These are phyloP conservation scores for Entelurus aequoreus DNA, from an alignment of 2,113 vertebrate genomes.

Conservation along the genomic window DNA sequence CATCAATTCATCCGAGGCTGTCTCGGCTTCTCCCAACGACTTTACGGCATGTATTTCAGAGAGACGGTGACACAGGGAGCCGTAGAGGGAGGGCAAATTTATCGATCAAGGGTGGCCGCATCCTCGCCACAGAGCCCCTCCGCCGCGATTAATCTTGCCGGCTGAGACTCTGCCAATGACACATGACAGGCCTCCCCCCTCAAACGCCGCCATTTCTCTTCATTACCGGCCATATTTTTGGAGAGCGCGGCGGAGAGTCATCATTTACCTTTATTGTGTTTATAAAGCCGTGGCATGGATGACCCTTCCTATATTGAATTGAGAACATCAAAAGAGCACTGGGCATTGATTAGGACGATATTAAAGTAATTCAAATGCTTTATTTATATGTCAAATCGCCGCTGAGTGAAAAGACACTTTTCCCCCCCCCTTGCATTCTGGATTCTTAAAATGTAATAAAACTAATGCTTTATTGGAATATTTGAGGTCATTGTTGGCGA, in stretches of 20 bases:
- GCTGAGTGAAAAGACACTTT: constrained; percentile 71
- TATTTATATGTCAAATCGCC: constrained; percentile 93
- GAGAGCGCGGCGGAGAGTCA: constrained; percentile 72
- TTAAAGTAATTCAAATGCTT: constrained; percentile 94
- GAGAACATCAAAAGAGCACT: constrained; percentile 94
- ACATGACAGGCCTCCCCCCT: constrained; percentile 71
- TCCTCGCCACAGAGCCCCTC: constrained; percentile 67
- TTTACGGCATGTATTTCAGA: constrained; percentile 35
- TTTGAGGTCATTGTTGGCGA: constrained; percentile 34
- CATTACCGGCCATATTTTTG: constrained; percentile 73
- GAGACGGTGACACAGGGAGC: constrained; percentile 29
- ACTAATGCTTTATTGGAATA: constrained; percentile 38
- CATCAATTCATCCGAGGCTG: constrained; percentile 67
- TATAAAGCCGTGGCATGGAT: constrained; percentile 81
- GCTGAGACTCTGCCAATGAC: constrained; percentile 71
- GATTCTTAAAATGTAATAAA: constrained; percentile 1
- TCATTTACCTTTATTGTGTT: constrained; percentile 86
- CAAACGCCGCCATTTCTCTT: constrained; percentile 77
- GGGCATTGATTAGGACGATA: constrained; percentile 97
- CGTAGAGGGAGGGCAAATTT: constrained; percentile 49
- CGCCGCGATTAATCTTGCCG: constrained; percentile 72
- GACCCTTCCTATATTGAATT: constrained; percentile 90
- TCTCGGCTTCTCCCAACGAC: constrained; percentile 47
- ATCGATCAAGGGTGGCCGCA: constrained; percentile 74
- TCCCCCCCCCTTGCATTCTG: background rate